Conservation (phyloP, 2,113 vertebrate species). For the Fukomys damarensis region DNA sequence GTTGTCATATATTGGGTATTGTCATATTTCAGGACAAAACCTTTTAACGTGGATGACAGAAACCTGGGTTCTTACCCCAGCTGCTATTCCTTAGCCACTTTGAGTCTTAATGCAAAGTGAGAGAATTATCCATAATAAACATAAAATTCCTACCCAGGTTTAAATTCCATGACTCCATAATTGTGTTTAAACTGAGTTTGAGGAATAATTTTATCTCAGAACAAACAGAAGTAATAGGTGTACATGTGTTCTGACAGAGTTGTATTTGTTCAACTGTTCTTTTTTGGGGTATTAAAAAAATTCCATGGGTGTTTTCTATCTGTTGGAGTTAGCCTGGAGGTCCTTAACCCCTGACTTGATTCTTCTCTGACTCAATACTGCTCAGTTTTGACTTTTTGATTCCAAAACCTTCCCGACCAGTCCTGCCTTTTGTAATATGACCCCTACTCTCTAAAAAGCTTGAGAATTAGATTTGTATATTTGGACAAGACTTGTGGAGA, state of each 20-base stretch:
- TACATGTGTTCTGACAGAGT: neutral
- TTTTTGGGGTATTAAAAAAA: neutral
- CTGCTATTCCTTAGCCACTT: neutral
- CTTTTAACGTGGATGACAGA: neutral
- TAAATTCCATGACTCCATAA: neutral
- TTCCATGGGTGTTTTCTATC: constrained; percentile 61
- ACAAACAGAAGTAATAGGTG: constrained; percentile 36
- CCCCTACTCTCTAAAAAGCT: neutral
- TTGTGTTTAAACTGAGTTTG: constrained; percentile 13
- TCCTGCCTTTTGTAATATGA: neutral
- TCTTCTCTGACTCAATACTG: constrained; percentile 46
- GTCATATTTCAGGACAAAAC: neutral
- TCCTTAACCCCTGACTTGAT: constrained; percentile 45
- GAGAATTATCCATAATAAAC: neutral
- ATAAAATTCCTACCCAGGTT: neutral
- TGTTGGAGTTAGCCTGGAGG: constrained; percentile 52
- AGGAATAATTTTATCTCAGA: constrained; percentile 36
- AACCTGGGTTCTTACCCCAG: neutral
- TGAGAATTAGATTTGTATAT: neutral
- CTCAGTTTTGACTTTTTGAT: neutral
- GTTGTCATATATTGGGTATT: neutral
- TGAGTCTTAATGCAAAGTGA: neutral
- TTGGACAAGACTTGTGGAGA: constrained; percentile 46
- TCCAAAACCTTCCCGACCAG: constrained; percentile 8
- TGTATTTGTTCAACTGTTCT: constrained; percentile 60